Conservation (phyloP, 2,888 invertebrate genomes). For the Tribolium freemani region DNA sequence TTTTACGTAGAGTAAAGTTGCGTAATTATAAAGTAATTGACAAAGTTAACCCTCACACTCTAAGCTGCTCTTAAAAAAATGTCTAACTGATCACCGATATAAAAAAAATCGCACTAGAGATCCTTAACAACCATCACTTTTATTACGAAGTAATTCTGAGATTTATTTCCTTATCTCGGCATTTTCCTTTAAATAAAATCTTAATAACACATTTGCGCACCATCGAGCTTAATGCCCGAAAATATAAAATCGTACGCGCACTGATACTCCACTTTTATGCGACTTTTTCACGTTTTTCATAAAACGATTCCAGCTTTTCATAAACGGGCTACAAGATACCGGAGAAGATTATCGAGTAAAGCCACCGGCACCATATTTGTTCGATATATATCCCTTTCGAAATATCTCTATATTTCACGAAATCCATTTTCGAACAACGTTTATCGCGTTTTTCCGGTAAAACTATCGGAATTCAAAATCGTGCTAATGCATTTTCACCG, state of each 20-base stretch:
- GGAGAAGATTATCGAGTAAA: slow-evolving; percentile 20
- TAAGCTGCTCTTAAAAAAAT: not conserved
- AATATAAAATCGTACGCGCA: slow-evolving; percentile 3
- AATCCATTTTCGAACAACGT: slow-evolving; percentile 26
- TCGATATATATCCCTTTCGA: slow-evolving; percentile 9
- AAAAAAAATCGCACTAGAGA: not conserved
- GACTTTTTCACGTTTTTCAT: slow-evolving; percentile 14
- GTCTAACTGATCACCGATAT: not conserved
- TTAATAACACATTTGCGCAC: not conserved
- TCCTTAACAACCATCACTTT: not conserved
- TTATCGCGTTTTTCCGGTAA: slow-evolving; percentile 36
- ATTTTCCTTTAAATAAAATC: not conserved
- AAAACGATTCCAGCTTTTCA: slow-evolving; percentile 14
- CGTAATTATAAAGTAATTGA: slow-evolving; percentile 28
- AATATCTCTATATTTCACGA: slow-evolving; percentile 31
- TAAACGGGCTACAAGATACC: slow-evolving; percentile 7
- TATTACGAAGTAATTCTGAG: not conserved
- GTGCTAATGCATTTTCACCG: slow-evolving; percentile 26
- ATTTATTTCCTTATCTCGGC: not conserved
- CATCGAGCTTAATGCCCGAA: slow-evolving; percentile 6
- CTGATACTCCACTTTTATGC: slow-evolving; percentile 15
- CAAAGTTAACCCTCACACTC: slow-evolving; percentile 1
- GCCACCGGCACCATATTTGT: slow-evolving; percentile 20
- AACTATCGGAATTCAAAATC: slow-evolving; percentile 36
- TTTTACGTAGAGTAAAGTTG: slow-evolving; percentile 24